phyloP scores from a whole-genome alignment of 1,140 invertebrate genomes.

The Drosophila subpulchrella region DNA sequence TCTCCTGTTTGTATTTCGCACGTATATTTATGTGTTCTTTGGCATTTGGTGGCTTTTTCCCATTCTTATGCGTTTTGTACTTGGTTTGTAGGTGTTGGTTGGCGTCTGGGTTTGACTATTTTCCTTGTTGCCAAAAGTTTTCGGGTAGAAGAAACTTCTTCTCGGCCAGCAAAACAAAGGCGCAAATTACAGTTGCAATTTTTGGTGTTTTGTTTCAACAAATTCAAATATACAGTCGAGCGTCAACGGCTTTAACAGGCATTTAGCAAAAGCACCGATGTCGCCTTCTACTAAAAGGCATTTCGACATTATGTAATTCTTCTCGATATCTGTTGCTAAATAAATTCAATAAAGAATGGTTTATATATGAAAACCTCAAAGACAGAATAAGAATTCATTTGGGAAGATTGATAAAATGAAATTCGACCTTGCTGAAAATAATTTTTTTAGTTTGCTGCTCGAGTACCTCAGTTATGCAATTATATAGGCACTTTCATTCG shows the following conservation, averaged over 20 bases:
- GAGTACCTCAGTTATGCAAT: no score
- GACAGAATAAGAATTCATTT: no score
- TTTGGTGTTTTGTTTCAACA: constrained; percentile 47
- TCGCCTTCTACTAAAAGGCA: no score
- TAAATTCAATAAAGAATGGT: no score
- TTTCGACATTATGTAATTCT: no score
- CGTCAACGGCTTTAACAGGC: constrained; percentile 3
- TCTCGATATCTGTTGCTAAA: no score
- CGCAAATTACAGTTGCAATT: constrained; percentile 74
- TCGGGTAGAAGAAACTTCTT: constrained; percentile 59
- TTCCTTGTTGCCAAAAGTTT: constrained; percentile 64
- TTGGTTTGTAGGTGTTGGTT: constrained; percentile 32
- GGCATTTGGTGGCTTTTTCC: constrained; percentile 2
- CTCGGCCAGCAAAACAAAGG: constrained; percentile 71
- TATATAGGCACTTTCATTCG: no score
- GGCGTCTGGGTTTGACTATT: constrained; percentile 49
- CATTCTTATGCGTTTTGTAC: constrained; percentile 23
- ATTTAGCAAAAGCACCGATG: constrained; percentile 4
- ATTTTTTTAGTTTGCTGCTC: no score
- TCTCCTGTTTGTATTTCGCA: constrained; percentile 25
- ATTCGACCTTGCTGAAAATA: no score
- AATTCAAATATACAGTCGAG: constrained; percentile 7
- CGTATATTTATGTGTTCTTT: constrained; percentile 19
- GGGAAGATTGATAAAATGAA: no score
- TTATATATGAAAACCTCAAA: no score